phyloP scores from a whole-genome alignment of 2,113 vertebrate species.

The Paramisgurnus dabryanus region DNA sequence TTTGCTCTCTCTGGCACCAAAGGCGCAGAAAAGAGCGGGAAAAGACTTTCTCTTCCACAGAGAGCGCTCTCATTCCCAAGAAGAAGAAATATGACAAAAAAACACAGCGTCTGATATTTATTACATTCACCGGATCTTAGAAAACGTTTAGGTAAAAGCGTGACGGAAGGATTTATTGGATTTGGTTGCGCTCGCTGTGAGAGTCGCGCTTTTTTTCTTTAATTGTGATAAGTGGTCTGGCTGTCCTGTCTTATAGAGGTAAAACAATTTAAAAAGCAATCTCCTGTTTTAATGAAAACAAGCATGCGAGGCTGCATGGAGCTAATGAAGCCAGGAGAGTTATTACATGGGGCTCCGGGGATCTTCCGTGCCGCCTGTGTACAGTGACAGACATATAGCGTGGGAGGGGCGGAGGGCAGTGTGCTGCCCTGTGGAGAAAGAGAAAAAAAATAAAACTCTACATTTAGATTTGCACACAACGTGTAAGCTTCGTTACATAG shows the following conservation, averaged over 20 bases:
- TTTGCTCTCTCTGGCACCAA: conserved; percentile 24
- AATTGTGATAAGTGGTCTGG: conserved; percentile 54
- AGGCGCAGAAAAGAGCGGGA: not conserved
- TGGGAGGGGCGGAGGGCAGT: not conserved
- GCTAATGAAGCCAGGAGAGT: conserved; percentile 54
- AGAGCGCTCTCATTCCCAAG: not conserved
- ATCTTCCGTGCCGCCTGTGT: conserved; percentile 23
- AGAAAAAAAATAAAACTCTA: not conserved
- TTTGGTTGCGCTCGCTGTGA: conserved; percentile 17
- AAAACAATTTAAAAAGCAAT: conserved; percentile 61
- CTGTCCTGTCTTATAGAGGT: conserved; percentile 47
- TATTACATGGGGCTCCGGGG: conserved; percentile 42
- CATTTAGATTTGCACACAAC: too few relatives aligned
- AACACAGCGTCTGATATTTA: conserved; percentile 7
- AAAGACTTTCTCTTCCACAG: conserved; percentile 12
- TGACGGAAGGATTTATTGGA: conserved; percentile 44
- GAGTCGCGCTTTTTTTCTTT: conserved; percentile 41
- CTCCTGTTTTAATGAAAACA: conserved; percentile 61
- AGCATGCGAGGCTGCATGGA: conserved; percentile 33
- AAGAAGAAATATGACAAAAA: not conserved
- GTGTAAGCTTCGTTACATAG: not conserved
- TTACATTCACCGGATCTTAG: conserved; percentile 30
- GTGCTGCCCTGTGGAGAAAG: not conserved
- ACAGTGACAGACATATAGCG: conserved; percentile 21
- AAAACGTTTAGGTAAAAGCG: conserved; percentile 39